These are phyloP conservation scores for Drosophila suboccidentalis DNA, from an alignment of 2,888 invertebrate genomes.

Conservation along the genomic window DNA sequence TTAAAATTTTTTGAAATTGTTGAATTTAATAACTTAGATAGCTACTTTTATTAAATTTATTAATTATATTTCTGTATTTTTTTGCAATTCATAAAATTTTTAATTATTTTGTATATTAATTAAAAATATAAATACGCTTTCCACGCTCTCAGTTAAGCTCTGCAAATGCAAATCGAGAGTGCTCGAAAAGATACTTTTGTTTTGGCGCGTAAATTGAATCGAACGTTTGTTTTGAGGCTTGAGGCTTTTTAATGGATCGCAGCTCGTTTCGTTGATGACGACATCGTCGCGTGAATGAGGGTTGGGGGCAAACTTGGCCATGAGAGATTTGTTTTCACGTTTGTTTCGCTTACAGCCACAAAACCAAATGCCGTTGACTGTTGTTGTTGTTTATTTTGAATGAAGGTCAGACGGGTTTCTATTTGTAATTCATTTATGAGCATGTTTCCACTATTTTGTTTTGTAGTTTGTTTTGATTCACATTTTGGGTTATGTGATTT, in stretches of 20 bases:
- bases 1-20: neutral
- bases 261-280: constrained; percentile 55
- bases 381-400: constrained; percentile 21
- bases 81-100: no score
- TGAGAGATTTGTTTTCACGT: constrained; percentile 54
- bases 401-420: constrained; percentile 66
- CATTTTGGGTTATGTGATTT: constrained; percentile 46
- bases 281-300: constrained; percentile 42
- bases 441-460: constrained; percentile 17
- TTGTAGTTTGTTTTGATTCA: constrained; percentile 69
- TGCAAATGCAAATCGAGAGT: neutral
- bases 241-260: constrained; percentile 21
- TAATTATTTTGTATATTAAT: no score
- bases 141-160: constrained; percentile 2
- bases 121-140: neutral
- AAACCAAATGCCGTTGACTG: constrained; percentile 28
- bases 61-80: no score
- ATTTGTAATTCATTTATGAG: constrained; percentile 49
- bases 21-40: neutral
- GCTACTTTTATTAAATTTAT: no score
- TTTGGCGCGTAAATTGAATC: constrained; percentile 57
- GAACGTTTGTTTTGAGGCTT: constrained; percentile 19
- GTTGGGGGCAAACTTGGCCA: constrained; percentile 38
- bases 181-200: neutral
- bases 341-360: constrained; percentile 39